These are phyloP conservation scores for Pachyrhynchus sulphureomaculatus DNA, from an alignment of 1,140 invertebrate genomes.

Conservation along the genomic window DNA sequence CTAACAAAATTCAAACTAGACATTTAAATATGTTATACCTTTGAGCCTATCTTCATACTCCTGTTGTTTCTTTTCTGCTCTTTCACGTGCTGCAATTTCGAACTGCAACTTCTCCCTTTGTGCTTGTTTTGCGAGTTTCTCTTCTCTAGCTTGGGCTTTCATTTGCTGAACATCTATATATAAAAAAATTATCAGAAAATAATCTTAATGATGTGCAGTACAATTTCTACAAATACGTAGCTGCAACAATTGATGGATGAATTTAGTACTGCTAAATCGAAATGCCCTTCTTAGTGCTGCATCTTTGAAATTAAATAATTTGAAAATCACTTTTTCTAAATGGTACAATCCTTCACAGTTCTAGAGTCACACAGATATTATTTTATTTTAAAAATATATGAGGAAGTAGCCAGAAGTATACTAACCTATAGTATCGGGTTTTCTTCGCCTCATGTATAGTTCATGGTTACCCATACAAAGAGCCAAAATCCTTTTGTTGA, in stretches of 20 bases:
- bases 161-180: constrained; percentile 98
- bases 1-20: too few relatives aligned
- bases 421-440: constrained; percentile 86
- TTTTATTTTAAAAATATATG: background rate
- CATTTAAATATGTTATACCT: constrained; percentile 16
- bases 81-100: constrained; percentile 91
- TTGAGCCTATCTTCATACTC: constrained; percentile 91
- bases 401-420: too few relatives aligned
- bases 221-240: too few relatives aligned
- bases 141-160: constrained; percentile 95
- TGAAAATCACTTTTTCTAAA: too few relatives aligned
- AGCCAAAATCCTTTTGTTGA: constrained; percentile 97
- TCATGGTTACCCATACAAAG: constrained; percentile 99
- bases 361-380: too few relatives aligned
- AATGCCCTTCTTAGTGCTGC: too few relatives aligned
- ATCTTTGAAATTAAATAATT: too few relatives aligned
- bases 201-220: too few relatives aligned
- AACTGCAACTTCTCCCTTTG: constrained; percentile 87
- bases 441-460: constrained; percentile 93
- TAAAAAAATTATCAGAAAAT: too few relatives aligned
- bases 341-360: too few relatives aligned
- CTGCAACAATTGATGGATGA: too few relatives aligned
- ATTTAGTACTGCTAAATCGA: too few relatives aligned
- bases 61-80: constrained; percentile 92
- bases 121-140: constrained; percentile 90